These are phyloP conservation scores for Melolontha melolontha DNA, from an alignment of 2,888 invertebrate species.

Conservation along the genomic window DNA sequence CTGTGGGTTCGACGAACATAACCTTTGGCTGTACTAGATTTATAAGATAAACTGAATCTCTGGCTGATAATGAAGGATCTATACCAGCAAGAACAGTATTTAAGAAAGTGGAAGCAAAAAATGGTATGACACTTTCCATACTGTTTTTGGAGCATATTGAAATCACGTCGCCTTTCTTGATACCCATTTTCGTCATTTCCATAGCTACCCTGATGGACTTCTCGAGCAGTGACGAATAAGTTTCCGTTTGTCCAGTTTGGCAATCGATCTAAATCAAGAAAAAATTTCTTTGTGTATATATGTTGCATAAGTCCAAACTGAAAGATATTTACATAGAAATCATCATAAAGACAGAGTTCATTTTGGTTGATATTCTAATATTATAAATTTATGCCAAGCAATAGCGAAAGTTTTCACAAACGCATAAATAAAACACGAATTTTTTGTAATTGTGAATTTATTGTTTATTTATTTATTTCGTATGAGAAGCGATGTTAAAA, in stretches of 20 bases:
- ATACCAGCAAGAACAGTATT: slow-evolving; percentile 54
- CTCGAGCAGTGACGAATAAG: slow-evolving; percentile 59
- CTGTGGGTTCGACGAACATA: slow-evolving; percentile 55
- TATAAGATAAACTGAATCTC: slow-evolving; percentile 48
- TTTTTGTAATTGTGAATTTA: too few species aligned
- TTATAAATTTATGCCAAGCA: too few species aligned
- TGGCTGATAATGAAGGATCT: slow-evolving; percentile 45
- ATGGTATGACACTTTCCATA: slow-evolving; percentile 62
- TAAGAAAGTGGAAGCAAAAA: slow-evolving; percentile 64
- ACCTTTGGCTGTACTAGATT: slow-evolving; percentile 55
- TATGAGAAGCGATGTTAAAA: too few species aligned
- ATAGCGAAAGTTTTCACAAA: too few species aligned
- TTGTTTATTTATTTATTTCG: too few species aligned
- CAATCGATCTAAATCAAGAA: slow-evolving; percentile 45
- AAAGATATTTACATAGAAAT: too few species aligned
- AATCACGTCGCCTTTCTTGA: slow-evolving; percentile 63
- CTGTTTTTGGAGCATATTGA: slow-evolving; percentile 64
- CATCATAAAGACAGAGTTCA: too few species aligned
- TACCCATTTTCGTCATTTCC: slow-evolving; percentile 60
- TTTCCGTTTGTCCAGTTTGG: slow-evolving; percentile 63
- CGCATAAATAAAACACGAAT: too few species aligned
- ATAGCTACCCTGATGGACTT: slow-evolving; percentile 64
- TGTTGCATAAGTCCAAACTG: too few species aligned
- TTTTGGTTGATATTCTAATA: too few species aligned
- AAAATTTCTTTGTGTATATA: too few species aligned